Percentiles rank a stretch among this genome's conserved stretches.
phyloP scores from a whole-genome alignment of 2,888 invertebrate species.

The Sceliomorpha sp. region DNA sequence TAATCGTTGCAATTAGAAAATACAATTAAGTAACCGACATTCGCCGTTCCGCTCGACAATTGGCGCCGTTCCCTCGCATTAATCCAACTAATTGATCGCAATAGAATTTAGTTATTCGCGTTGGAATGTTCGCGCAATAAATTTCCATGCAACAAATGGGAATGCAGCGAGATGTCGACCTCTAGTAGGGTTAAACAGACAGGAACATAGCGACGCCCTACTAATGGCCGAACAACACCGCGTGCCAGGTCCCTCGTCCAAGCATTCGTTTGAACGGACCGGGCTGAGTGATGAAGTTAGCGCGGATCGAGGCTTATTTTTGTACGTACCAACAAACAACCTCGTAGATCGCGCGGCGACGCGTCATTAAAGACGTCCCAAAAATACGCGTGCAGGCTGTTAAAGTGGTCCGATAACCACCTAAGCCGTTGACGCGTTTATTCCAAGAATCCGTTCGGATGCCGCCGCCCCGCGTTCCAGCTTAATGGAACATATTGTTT shows the following conservation, averaged over 20 bases:
- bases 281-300: conserved; percentile 73
- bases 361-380: conserved; percentile 67
- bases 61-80: no score
- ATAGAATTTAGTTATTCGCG: background rate
- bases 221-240: conserved; percentile 63
- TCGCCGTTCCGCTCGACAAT: no score
- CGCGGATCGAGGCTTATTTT: conserved; percentile 77
- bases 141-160: conserved; percentile 6
- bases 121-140: conserved; percentile 5
- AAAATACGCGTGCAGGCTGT: conserved; percentile 58
- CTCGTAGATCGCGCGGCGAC: conserved; percentile 71
- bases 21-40: no score
- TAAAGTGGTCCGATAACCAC: conserved; percentile 43
- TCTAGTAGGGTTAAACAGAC: conserved; percentile 65
- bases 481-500: conserved; percentile 29
- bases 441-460: conserved; percentile 57
- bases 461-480: background rate
- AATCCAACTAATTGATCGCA: background rate
- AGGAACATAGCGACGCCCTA: conserved; percentile 64
- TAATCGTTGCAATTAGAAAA: no score
- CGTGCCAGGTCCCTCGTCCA: conserved; percentile 65
- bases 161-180: conserved; percentile 36
- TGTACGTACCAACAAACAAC: conserved; percentile 74
- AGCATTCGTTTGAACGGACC: conserved; percentile 50
- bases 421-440: conserved; percentile 59